Evolutionary conservation across 2,113 vertebrate species (phyloP), one percentile per base, ranked within the genome.

Genomic region (Hipposideros armiger): DNA sequence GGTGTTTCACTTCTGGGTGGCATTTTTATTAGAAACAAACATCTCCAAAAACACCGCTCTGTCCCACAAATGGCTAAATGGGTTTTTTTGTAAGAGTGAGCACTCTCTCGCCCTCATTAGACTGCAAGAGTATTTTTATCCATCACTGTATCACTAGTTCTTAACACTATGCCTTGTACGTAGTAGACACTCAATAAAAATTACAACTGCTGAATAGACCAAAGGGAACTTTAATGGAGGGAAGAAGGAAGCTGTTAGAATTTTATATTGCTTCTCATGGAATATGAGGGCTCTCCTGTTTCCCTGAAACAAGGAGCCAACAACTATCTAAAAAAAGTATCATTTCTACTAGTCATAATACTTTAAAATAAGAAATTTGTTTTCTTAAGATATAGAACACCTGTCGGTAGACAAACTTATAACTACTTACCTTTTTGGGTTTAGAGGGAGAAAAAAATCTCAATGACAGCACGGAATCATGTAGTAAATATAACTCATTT

Each of bases 11-110:
- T 89, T 80, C 90, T 50, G 20, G 24, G 20, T 64, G 50, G 45
- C 62, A 80, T 95, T 96, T 90, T 84, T 94, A 84, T 84, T 92
- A 45, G 94, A 60, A 89, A 73, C 56, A 64, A 74, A 7, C 28
- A 13, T 36, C 62, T 86, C 77, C 50, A 14, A 28, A 83, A 72
- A 83, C 56, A 88, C 16, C 64, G 11, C 42, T 77, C 9, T 66
- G 6, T 58, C 26, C 74, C 69, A 9, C 70, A 45, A 70, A 26
- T 40, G 14, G 56, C 20, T 76, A 22, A 64, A 17, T n/a, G 45
- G 4, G 32, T 73, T 95, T 93, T 95, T 93, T 86, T 14, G 0
- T 54, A 36, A 84, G 17, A 26, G 22, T 11, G 58, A 30, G 13
- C 22, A 10, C 32, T 30, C 40, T 82, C 72, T 91, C 2, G 4